These are phyloP conservation scores for Incurvaria masculella DNA, from an alignment of 2,888 invertebrate genomes.

Conservation along the genomic window DNA sequence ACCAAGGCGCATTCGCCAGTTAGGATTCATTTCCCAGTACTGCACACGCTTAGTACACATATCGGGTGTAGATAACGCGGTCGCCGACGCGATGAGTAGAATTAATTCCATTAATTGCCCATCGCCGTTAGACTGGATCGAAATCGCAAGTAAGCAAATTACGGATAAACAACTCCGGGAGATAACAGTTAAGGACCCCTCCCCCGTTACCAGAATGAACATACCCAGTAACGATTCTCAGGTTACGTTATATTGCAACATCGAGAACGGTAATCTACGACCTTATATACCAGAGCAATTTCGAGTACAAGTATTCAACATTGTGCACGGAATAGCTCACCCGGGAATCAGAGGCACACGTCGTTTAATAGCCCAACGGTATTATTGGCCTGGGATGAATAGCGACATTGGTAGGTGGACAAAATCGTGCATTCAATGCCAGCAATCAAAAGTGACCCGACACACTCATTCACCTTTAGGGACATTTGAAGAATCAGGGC, in stretches of 20 bases:
- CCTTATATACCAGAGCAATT: too few relatives aligned
- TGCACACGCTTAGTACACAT: background rate
- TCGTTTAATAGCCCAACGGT: background rate
- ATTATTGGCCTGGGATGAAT: background rate
- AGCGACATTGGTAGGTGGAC: background rate
- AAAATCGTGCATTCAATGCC: background rate
- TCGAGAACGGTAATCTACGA: too few relatives aligned
- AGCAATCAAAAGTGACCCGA: background rate
- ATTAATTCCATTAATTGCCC: background rate
- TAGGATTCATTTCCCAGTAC: background rate
- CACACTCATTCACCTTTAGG: background rate
- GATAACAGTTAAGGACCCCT: background rate
- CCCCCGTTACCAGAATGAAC: background rate
- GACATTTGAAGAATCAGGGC: conserved; percentile 13
- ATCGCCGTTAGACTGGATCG: background rate
- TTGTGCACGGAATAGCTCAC: background rate
- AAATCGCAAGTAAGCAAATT: background rate
- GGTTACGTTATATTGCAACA: background rate
- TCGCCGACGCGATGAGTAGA: background rate
- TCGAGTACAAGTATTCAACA: background rate
- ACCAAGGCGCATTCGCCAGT: background rate
- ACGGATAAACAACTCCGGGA: background rate
- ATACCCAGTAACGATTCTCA: background rate
- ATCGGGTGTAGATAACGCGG: background rate
- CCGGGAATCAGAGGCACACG: background rate